phyloP scores from a whole-genome alignment of 2,113 vertebrate genomes.

The Ictalurus punctatus region DNA sequence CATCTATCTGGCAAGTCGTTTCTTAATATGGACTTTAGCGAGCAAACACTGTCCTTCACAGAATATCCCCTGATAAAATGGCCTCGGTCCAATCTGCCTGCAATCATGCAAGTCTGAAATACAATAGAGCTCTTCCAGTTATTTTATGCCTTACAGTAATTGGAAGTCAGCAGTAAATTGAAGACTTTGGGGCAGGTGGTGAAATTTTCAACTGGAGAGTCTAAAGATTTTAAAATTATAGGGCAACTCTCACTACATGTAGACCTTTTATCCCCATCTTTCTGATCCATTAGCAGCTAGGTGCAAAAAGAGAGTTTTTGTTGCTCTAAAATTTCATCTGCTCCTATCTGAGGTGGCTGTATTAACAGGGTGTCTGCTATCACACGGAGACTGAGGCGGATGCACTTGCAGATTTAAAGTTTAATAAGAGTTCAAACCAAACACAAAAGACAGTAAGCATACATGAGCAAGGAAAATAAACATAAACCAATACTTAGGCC shows the following conservation, averaged over 20 bases:
- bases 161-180: slow-evolving; percentile 12
- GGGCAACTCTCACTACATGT: not conserved
- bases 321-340: not conserved
- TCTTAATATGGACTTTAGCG: not conserved
- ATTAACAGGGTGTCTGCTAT: no score
- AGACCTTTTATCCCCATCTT: not conserved
- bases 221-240: slow-evolving; percentile 2
- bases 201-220: not conserved
- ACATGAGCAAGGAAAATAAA: no score
- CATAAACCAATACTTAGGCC: no score
- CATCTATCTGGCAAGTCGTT: not conserved
- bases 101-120: slow-evolving; percentile 4
- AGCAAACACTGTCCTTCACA: not conserved
- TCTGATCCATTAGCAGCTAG: slow-evolving; percentile 14
- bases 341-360: not conserved
- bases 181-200: slow-evolving; percentile 11
- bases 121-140: not conserved
- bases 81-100: no score
- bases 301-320: not conserved
- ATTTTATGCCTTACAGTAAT: slow-evolving; percentile 11
- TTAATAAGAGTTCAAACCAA: no score
- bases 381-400: no score
- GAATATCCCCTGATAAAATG: slow-evolving; percentile 1
- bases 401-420: no score
- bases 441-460: no score